Evolutionary conservation across 2,888 invertebrate genomes (phyloP).

Genomic region (Diogma glabrata): DNA sequence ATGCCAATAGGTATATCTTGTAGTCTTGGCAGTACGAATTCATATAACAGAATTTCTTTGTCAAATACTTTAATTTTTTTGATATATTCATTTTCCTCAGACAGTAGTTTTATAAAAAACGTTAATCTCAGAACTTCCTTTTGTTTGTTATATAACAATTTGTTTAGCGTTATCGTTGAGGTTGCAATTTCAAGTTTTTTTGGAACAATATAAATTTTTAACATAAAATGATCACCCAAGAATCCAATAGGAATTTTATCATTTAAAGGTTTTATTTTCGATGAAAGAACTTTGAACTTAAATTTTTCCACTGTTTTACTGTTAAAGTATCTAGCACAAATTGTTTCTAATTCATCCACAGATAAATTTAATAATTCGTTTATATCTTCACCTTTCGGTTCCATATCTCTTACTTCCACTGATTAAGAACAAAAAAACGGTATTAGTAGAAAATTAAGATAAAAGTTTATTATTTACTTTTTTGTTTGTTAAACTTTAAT

Average conservation of each 20-base stretch:
- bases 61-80: conserved; percentile 38
- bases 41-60: conserved; percentile 39
- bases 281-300: not conserved
- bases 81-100: conserved; percentile 30
- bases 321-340: too few species aligned
- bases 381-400: too few species aligned
- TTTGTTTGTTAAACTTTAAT: too few species aligned
- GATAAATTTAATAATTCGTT: conserved; percentile 10
- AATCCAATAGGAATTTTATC: not conserved
- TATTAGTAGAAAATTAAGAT: too few species aligned
- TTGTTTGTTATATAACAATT: too few species aligned
- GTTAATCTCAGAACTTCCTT: not conserved
- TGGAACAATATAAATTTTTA: conserved; percentile 3
- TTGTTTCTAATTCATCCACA: conserved; percentile 1
- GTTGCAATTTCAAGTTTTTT: too few species aligned
- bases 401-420: too few species aligned
- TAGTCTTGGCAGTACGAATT: conserved; percentile 34
- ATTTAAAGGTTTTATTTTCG: too few species aligned
- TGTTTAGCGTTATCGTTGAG: too few species aligned
- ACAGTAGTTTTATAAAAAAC: conserved; percentile 5
- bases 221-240: conserved; percentile 4
- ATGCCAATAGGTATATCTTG: conserved; percentile 22
- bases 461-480: too few species aligned
- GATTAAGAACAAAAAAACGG: too few species aligned
- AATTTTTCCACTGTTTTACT: too few species aligned